Evolutionary conservation across 1,140 invertebrate species (phyloP), one percentile per base, ranked within the genome.

Genomic region (Oedothorax gibbosus): DNA sequence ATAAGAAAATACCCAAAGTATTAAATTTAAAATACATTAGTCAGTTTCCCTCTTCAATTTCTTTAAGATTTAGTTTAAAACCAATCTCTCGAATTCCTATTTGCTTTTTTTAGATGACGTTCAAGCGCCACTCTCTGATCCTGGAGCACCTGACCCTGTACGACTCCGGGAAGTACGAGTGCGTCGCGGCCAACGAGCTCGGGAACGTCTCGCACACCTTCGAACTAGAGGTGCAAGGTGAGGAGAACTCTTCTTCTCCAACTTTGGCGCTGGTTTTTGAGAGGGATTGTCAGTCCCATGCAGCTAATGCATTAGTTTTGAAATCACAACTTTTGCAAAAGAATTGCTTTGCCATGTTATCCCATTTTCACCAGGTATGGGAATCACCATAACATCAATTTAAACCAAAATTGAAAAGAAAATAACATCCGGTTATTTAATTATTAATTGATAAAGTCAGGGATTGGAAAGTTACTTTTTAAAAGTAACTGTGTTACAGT

Each of bases 131-230:
- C 35, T 73, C 60, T 0, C 54, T 87, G 60, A 20, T 49, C 12
- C 73, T 87, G 60, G 73, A 87, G 12, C 85, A 86, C 20, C 10
- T 87, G 9, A 60, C 62, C 15, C 20, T 53, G 0, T 18, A 18
- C 3, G 89, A 90, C 72, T 73, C 85, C 11, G 89, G 88, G 3
- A 87, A 88, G 65, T 89, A 89, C 69, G 87, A 87, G 3, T 89
- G 89, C 71, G 78, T 87, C 10, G 88, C 87, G 3, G 49, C 75
- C 12, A 89, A 89, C 71, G 68, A 80, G 0, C 85, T 87, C n/a
- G 89, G 88, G 14, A 56, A 69, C 7, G 85, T 88, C 35, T 69
- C 82, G 11, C 85, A 49, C 54, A 85, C 85, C 8, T 87, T 53
- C 51, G 50, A 56, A 21, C 9, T 87, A 1, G 56, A 85, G 7